These are phyloP conservation scores for Drosophila pruinosa DNA, from an alignment of 1,140 invertebrate genomes.

Conservation along the genomic window DNA sequence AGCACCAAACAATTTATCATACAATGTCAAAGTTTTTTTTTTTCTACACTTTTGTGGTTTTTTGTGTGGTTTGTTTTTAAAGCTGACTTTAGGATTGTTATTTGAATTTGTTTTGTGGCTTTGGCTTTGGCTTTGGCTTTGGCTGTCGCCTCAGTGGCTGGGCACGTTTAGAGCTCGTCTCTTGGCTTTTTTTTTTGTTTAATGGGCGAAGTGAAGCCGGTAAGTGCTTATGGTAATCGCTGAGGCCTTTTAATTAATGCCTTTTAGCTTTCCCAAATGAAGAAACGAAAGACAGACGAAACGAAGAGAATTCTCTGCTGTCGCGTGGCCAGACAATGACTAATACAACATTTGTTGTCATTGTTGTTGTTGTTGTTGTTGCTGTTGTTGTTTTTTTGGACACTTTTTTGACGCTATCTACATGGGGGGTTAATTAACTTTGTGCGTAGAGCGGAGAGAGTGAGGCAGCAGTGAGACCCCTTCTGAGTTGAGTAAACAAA, in stretches of 20 bases:
- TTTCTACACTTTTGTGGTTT: neutral
- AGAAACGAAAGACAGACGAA: neutral
- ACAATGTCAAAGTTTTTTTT: slow-evolving; percentile 17
- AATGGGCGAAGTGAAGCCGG: slow-evolving; percentile 1
- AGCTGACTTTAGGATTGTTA: slow-evolving; percentile 25
- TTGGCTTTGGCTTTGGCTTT: slow-evolving; percentile 37
- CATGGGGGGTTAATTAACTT: slow-evolving; percentile 66
- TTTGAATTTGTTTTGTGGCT: slow-evolving; percentile 25
- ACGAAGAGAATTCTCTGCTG: slow-evolving; percentile 9
- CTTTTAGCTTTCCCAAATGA: slow-evolving; percentile 60
- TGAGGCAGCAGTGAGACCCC: slow-evolving; percentile 13
- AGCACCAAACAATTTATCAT: slow-evolving; percentile 36
- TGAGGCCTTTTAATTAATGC: slow-evolving; percentile 65
- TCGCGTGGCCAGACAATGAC: slow-evolving; percentile 76
- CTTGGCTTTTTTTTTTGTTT: slow-evolving; percentile 8
- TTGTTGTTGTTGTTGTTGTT: slow-evolving; percentile 29
- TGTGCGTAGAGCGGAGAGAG: slow-evolving; percentile 19
- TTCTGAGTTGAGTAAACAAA: slow-evolving; percentile 61
- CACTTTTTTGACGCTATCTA: slow-evolving; percentile 25
- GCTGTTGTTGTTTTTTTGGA: neutral
- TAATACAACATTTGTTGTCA: slow-evolving; percentile 49
- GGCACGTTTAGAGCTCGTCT: slow-evolving; percentile 59
- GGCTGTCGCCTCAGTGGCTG: slow-evolving; percentile 47
- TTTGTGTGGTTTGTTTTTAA: slow-evolving; percentile 6
- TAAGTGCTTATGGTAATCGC: slow-evolving; percentile 50